Percentiles rank a stretch among this genome's conserved stretches.
Evolutionary conservation across 2,888 invertebrate genomes (phyloP).

Genomic region (Chymomyza amoena): DNA sequence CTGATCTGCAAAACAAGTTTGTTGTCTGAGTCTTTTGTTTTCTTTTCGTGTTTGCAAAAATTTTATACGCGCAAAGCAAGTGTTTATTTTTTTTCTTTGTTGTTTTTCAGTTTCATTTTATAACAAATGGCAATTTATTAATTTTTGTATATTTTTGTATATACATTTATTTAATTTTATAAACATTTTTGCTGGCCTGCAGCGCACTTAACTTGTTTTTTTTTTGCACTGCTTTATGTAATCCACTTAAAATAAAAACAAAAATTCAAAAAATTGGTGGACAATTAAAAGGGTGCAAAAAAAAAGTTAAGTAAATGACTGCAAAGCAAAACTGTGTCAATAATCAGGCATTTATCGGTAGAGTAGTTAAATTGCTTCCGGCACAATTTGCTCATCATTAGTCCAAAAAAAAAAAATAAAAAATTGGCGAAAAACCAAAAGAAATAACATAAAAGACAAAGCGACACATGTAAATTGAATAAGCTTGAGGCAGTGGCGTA

Average conservation of each 20-base stretch:
- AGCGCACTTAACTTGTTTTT: constrained; percentile 9
- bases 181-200: constrained; percentile 22
- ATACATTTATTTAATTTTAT: constrained; percentile 20
- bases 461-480: background rate
- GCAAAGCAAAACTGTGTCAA: constrained; percentile 60
- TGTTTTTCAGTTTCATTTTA: background rate
- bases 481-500: background rate
- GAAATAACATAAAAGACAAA: background rate
- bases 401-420: constrained; percentile 42
- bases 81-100: background rate
- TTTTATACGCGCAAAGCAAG: constrained; percentile 35
- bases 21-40: constrained; percentile 68
- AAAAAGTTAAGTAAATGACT: constrained; percentile 1
- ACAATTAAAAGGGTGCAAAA: background rate
- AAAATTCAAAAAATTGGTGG: background rate
- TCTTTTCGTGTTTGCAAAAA: constrained; percentile 27
- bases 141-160: constrained; percentile 25
- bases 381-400: constrained; percentile 64
- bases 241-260: background rate
- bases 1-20: constrained; percentile 46
- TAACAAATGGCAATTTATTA: constrained; percentile 28
- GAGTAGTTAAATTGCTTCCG: constrained; percentile 56
- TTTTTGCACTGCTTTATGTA: constrained; percentile 2
- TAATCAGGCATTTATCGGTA: constrained; percentile 46
- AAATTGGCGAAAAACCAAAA: background rate